Evolutionary conservation across 2,888 invertebrate species (phyloP).

Genomic region (Diaphora mendica): DNA sequence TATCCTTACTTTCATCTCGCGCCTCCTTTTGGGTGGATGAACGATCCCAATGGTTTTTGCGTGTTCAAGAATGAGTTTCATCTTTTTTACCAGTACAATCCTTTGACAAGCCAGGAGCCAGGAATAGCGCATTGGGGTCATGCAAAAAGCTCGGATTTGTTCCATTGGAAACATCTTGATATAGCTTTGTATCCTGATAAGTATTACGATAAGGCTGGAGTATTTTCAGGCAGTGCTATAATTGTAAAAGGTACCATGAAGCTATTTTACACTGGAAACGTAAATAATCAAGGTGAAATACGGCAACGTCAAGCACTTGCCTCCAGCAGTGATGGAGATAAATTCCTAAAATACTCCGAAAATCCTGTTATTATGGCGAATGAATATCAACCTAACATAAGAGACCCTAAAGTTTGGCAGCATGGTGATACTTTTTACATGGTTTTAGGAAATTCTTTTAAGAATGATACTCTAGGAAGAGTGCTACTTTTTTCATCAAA

Average conservation of each 20-base stretch:
- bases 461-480: slow-evolving; percentile 65
- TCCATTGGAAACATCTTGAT: slow-evolving; percentile 78
- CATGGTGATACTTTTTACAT: slow-evolving; percentile 71
- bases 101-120: slow-evolving; percentile 65
- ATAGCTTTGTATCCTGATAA: slow-evolving; percentile 80
- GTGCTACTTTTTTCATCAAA: slow-evolving; percentile 70
- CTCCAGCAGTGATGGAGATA: slow-evolving; percentile 68
- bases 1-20: slow-evolving; percentile 72
- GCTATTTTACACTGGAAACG: slow-evolving; percentile 75
- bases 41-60: slow-evolving; percentile 85
- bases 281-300: slow-evolving; percentile 58
- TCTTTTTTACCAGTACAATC: slow-evolving; percentile 83
- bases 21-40: slow-evolving; percentile 81
- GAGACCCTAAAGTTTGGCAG: slow-evolving; percentile 84
- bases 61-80: slow-evolving; percentile 74
- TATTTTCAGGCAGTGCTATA: slow-evolving; percentile 82
- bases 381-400: slow-evolving; percentile 71
- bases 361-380: slow-evolving; percentile 71
- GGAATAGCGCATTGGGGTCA: slow-evolving; percentile 84
- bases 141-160: slow-evolving; percentile 75
- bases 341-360: slow-evolving; percentile 62
- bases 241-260: slow-evolving; percentile 69
- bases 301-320: slow-evolving; percentile 73
- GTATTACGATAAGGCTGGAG: slow-evolving; percentile 70
- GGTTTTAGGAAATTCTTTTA: slow-evolving; percentile 76